Base-by-base conservation (phyloP, 2,113 vertebrate species). In the Ornithorhynchus anatinus region DNA sequence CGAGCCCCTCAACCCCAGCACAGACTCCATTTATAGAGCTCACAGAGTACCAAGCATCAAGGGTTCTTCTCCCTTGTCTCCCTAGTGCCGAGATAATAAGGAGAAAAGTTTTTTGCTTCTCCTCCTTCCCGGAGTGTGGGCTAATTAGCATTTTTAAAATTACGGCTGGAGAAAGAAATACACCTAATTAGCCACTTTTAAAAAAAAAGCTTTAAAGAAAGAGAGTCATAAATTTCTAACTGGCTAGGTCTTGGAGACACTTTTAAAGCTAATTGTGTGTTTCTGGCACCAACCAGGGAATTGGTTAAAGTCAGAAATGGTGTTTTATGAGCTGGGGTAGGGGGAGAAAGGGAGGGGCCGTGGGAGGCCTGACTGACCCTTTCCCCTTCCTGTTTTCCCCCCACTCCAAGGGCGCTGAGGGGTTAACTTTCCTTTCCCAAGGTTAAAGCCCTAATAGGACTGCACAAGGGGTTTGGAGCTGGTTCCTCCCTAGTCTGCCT, bases 211-310 rank as follows among this genome's bases (percentile, higher is more conserved):
- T 80, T 80, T 66, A 27, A 52, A 81, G 81, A 63, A 73, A 69
- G 69, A 72, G 32, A 79, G 67, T 64, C 80, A 84, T 87, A 87
- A 85, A 85, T 80, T 80, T 84, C 69, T 85, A 83, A 81, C 80
- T 81, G 86, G 75, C 75, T 78, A 79, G 56, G 75, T 59, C 67
- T 84, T 72, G 67, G 59, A 87, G 80, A 85, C 80, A 85, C 75
- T 80, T 85, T 85, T 72, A 85, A 80, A 80, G 80, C 83, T 84
- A 87, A 81, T 79, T 87, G 83, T 87, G 53, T 81, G 75, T 85
- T 87, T 84, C 83, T 87, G 69, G 63, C 66, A 57, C 67, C 67
- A 75, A 58, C 48, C 67, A 63, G 72, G 72, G 72, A 79, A 79
- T 80, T 75, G 72, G 63, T 67, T 53, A 76, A 76, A 81, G 72